A percentile compares a stretch with the other conserved stretches of the same genome.
Evolutionary conservation across 2,888 invertebrate species (phyloP).

Genomic region (Temnothorax ravouxi): DNA sequence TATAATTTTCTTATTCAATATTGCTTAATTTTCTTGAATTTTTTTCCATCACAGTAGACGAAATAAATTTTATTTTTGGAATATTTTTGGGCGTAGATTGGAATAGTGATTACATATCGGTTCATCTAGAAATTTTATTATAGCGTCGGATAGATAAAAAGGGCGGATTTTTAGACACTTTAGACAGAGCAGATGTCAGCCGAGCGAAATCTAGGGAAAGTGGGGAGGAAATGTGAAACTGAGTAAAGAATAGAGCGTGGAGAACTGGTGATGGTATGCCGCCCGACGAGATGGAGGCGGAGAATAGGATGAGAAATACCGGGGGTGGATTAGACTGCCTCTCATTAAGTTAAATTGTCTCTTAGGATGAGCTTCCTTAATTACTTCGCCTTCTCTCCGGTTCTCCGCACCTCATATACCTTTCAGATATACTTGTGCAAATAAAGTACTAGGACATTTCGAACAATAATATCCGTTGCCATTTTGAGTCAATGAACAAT

Average conservation of each 20-base stretch:
- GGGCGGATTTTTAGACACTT: slow-evolving; percentile 70
- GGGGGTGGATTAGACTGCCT: slow-evolving; percentile 78
- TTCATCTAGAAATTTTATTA: slow-evolving; percentile 9
- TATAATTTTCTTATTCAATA: background rate
- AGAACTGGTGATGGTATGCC: slow-evolving; percentile 28
- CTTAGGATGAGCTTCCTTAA: slow-evolving; percentile 85
- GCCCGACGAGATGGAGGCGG: slow-evolving; percentile 56
- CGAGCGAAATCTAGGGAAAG: slow-evolving; percentile 28
- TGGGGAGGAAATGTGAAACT: slow-evolving; percentile 34
- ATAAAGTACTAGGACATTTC: background rate
- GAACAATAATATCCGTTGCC: background rate
- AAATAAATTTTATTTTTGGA: slow-evolving; percentile 1
- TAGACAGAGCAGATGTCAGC: slow-evolving; percentile 68
- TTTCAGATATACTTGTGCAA: background rate
- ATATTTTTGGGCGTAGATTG: background rate
- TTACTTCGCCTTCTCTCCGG: slow-evolving; percentile 80
- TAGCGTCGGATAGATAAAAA: slow-evolving; percentile 13
- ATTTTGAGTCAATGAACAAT: background rate
- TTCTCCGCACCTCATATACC: slow-evolving; percentile 44
- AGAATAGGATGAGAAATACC: slow-evolving; percentile 56
- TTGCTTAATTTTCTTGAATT: background rate
- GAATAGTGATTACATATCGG: background rate
- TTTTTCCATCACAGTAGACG: background rate
- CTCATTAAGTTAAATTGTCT: slow-evolving; percentile 86
- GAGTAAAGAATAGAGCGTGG: slow-evolving; percentile 41